Evolutionary conservation across 92 coral and sea anemone genomes (phyloP), one percentile per base, ranked within the genome.

Genomic region (Desmophyllum pertusum): DNA sequence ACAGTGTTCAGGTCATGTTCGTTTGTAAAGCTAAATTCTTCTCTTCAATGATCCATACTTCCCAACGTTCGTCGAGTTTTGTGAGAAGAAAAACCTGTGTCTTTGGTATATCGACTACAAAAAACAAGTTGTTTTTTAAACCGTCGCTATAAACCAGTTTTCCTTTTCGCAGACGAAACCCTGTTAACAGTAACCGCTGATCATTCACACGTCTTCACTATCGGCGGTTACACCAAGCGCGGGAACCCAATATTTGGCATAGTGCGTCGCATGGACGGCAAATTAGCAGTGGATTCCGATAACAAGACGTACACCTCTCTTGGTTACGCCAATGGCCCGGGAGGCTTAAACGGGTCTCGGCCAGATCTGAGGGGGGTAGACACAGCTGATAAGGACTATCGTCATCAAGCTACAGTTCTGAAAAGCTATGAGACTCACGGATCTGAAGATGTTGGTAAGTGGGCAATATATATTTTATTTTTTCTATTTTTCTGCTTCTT

Each of bases 191-290:
- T 64, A 0, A 64, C 70, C 41, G 70, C 71, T 65, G 42, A 33
- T n/a, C 71, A 65, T 41, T 65, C 71, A 33, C 71, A 65, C 41
- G 90, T 88, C 30, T 88, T 93, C 38, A 86, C 89, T 37, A 64
- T 91, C 27, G 85, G 86, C 41, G 97, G 95, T 21, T 83, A 93
- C 52, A 93, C 93, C 0, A 57, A 46, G 15, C 92, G 94, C 37
- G 94, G 94, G 37, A 91, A 89, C 64, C 97, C 97, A 25, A 91
- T 93, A 70, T 86, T 93, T 38, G 93, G 95, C 46, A n/a, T 86
- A 52, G 86, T 77, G 29, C 30, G 43, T 11, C 27, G 70, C 33
- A 33, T 19, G 14, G 39, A 77, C 38, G 83, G 73, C 10, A n/a
- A 68, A 10, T 39, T 83, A 68, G 86, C 71, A 40, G 48, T 36